These are phyloP conservation scores for Brachystomella parvula DNA, from an alignment of 1,140 invertebrate species.

Conservation along the genomic window DNA sequence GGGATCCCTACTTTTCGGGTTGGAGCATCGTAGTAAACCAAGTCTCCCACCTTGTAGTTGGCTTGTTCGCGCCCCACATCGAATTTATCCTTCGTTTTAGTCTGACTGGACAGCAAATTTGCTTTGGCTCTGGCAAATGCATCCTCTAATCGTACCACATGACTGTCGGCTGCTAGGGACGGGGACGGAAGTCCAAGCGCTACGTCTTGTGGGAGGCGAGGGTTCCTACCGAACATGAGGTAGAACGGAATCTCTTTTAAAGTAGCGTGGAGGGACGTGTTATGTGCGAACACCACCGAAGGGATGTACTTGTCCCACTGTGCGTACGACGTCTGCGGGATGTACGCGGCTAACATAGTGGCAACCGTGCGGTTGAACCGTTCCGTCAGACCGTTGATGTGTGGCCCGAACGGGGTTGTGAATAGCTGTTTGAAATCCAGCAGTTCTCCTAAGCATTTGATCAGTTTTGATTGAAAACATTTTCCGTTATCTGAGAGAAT, in stretches of 20 bases:
- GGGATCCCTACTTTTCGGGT: background rate
- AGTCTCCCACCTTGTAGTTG: background rate
- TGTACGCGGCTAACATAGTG: background rate
- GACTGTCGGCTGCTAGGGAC: background rate
- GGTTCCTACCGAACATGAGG: background rate
- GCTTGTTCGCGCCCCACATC: background rate
- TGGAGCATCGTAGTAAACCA: background rate
- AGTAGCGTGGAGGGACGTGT: background rate
- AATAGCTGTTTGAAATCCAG: background rate
- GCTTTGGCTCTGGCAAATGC: background rate
- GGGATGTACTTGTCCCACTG: background rate
- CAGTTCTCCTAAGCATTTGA: background rate
- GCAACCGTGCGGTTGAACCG: conserved; percentile 7
- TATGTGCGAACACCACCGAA: background rate
- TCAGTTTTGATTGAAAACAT: background rate
- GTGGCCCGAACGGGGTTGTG: background rate
- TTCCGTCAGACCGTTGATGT: conserved; percentile 12
- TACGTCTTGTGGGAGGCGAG: background rate
- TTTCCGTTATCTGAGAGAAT: too few relatives aligned
- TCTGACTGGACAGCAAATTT: background rate
- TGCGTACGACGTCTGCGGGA: background rate
- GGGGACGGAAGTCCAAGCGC: background rate
- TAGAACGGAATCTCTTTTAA: too few relatives aligned
- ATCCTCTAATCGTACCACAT: background rate
- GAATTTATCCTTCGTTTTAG: background rate